Evolutionary conservation across 2,888 invertebrate species (phyloP).

Genomic region (Agrochola macilenta): DNA sequence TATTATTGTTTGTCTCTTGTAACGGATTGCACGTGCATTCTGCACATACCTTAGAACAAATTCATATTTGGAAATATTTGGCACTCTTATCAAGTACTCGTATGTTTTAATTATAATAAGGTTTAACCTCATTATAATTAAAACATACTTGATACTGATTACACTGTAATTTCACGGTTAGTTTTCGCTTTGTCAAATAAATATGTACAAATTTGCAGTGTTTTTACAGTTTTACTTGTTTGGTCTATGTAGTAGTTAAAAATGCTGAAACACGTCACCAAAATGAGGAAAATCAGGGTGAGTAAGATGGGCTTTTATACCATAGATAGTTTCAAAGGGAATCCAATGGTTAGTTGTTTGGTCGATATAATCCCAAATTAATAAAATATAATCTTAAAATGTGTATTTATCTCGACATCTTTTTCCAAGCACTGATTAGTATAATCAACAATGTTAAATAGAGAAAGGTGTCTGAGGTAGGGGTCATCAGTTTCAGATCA

Average conservation of each 20-base stretch:
- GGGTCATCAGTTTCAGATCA: background rate
- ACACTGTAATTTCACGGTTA: background rate
- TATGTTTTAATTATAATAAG: conserved; percentile 16
- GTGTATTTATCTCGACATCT: background rate
- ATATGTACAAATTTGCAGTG: background rate
- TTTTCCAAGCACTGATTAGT: background rate
- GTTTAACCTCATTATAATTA: background rate
- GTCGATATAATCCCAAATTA: background rate
- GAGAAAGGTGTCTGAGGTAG: background rate
- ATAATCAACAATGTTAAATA: background rate
- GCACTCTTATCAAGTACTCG: background rate
- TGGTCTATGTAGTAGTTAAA: background rate
- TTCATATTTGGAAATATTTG: conserved; percentile 8
- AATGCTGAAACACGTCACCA: background rate
- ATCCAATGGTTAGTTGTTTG: background rate
- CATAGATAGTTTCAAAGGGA: background rate
- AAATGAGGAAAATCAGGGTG: background rate
- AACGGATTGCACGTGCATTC: background rate
- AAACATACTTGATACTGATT: background rate
- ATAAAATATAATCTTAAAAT: background rate
- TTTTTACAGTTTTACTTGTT: background rate
- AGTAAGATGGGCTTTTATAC: background rate
- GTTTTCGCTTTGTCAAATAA: background rate
- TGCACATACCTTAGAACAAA: background rate
- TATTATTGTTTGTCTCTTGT: background rate